Evolutionary conservation across 2,113 vertebrate species (phyloP).

Genomic region (Sylvia atricapilla): DNA sequence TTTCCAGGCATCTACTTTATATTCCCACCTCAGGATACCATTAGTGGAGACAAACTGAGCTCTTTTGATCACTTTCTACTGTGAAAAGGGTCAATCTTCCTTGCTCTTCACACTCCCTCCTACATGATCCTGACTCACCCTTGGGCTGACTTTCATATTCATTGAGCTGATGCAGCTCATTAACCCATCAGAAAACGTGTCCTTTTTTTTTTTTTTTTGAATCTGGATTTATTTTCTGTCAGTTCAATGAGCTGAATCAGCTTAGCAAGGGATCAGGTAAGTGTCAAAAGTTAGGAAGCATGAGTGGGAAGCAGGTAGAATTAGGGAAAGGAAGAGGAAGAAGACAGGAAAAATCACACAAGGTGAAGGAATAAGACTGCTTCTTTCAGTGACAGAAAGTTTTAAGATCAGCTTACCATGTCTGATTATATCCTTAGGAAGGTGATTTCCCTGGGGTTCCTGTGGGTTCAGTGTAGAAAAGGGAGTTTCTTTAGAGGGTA

Average conservation of each 20-base stretch:
- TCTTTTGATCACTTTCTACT: neutral
- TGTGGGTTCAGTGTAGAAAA: neutral
- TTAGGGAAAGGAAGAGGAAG: neutral
- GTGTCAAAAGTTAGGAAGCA: neutral
- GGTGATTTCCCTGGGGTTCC: neutral
- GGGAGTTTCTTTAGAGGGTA: neutral
- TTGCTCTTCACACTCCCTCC: constrained; percentile 6
- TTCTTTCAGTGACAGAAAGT: neutral
- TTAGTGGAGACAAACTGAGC: neutral
- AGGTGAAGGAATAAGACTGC: neutral
- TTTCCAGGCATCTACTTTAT: neutral
- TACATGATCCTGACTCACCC: constrained; percentile 13
- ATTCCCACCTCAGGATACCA: neutral
- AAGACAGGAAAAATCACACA: neutral
- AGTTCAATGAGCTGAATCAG: constrained; percentile 8
- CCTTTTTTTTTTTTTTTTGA: neutral
- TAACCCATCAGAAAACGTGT: constrained; percentile 7
- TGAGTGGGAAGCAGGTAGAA: neutral
- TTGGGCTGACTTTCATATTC: constrained; percentile 25
- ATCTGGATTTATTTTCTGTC: constrained; percentile 15
- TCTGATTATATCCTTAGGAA: neutral
- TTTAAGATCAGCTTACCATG: neutral
- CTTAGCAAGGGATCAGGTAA: neutral
- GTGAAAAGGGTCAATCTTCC: neutral
- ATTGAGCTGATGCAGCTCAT: constrained; percentile 22